Conservation (phyloP, 2,113 vertebrate species). For the Mus spicilegus region DNA sequence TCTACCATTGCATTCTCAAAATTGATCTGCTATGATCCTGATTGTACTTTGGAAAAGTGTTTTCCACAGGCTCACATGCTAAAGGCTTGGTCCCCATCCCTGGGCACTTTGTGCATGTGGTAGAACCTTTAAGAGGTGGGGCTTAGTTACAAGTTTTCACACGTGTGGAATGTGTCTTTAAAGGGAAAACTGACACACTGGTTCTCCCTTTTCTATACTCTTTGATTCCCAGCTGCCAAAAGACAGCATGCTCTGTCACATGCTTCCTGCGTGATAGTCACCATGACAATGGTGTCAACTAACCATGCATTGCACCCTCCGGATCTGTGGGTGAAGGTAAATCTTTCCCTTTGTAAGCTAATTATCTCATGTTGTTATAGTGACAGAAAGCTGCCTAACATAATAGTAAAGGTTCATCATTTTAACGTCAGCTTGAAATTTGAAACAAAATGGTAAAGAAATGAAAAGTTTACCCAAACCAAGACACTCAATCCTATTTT, state of each 20-base stretch:
- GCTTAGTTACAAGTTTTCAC: not conserved
- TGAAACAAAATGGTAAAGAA: conserved; percentile 16
- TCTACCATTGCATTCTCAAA: not conserved
- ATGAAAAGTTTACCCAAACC: not conserved
- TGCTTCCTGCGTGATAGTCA: not conserved
- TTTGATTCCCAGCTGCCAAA: no score
- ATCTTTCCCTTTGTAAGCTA: not conserved
- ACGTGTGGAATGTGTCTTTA: not conserved
- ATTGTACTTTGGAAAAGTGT: not conserved
- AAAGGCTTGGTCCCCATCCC: not conserved
- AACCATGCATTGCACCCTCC: not conserved
- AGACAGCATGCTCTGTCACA: not conserved
- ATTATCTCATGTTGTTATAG: not conserved
- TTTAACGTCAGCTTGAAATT: not conserved
- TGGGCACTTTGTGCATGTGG: not conserved
- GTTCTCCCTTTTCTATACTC: not conserved
- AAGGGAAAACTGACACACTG: not conserved
- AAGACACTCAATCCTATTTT: conserved; percentile 22
- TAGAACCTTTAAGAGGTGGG: not conserved
- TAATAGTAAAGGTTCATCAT: not conserved
- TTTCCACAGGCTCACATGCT: not conserved
- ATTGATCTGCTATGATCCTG: not conserved
- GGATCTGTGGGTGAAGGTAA: not conserved
- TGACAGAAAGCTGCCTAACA: not conserved
- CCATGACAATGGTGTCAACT: not conserved